These are phyloP conservation scores for Allophyes oxyacanthae DNA, from an alignment of 2,888 invertebrate species.

Conservation along the genomic window DNA sequence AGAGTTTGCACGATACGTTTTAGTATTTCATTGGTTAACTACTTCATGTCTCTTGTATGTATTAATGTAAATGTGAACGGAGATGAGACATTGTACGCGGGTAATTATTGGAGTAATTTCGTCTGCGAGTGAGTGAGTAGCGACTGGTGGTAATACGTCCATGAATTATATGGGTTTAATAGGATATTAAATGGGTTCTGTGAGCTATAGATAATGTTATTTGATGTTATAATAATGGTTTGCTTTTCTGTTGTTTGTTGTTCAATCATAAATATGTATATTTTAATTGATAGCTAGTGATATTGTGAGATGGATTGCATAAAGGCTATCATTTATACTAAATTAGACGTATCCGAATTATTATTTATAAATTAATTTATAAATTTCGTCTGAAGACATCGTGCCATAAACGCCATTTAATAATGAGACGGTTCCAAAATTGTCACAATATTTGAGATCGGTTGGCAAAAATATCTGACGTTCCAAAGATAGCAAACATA, in stretches of 20 bases:
- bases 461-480: neutral
- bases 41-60: slow-evolving; percentile 1
- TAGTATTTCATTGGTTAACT: neutral
- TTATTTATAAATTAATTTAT: too few species aligned
- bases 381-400: too few species aligned
- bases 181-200: slow-evolving; percentile 34
- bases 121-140: slow-evolving; percentile 20
- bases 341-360: too few species aligned
- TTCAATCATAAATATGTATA: neutral
- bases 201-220: slow-evolving; percentile 1
- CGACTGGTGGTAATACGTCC: slow-evolving; percentile 24
- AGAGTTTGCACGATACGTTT: too few species aligned
- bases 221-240: neutral
- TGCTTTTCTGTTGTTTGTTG: neutral
- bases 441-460: neutral
- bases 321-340: too few species aligned
- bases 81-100: slow-evolving; percentile 31
- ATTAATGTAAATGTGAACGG: slow-evolving; percentile 4
- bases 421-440: too few species aligned
- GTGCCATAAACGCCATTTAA: too few species aligned
- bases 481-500: slow-evolving; percentile 4
- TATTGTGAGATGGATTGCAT: too few species aligned
- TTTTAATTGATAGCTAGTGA: too few species aligned
- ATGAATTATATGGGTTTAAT: too few species aligned
- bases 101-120: slow-evolving; percentile 47